phyloP scores from a whole-genome alignment of 2,888 invertebrate species.

The Synergus itoensis region DNA sequence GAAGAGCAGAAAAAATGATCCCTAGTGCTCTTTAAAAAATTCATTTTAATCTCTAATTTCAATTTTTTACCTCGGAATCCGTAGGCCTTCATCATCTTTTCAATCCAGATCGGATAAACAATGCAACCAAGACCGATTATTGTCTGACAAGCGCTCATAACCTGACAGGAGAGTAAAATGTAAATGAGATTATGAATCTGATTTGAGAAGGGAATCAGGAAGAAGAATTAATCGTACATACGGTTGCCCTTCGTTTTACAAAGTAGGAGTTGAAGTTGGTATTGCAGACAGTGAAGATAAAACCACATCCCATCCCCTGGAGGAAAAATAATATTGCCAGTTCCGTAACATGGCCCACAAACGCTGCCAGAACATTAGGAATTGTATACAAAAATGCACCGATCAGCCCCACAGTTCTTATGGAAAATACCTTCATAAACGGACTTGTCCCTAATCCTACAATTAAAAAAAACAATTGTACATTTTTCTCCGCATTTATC shows the following conservation, averaged over 20 bases:
- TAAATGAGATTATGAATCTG: constrained; percentile 34
- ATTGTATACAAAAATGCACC: constrained; percentile 83
- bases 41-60: background rate
- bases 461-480: constrained; percentile 57
- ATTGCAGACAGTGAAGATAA: constrained; percentile 86
- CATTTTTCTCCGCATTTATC: background rate
- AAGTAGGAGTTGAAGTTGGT: constrained; percentile 89
- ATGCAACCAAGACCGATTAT: constrained; percentile 85
- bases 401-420: constrained; percentile 83
- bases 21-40: background rate
- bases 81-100: constrained; percentile 81
- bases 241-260: constrained; percentile 83
- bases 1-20: no score
- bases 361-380: constrained; percentile 83
- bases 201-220: constrained; percentile 5
- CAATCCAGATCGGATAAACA: constrained; percentile 83
- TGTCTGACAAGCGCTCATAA: constrained; percentile 88
- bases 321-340: constrained; percentile 81
- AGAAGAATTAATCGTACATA: constrained; percentile 53
- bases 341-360: constrained; percentile 82
- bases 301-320: constrained; percentile 85
- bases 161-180: constrained; percentile 66
- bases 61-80: constrained; percentile 83
- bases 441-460: constrained; percentile 85
- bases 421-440: constrained; percentile 83